Base-by-base conservation (phyloP, 2,888 invertebrate species). In the Orthonychiurus folsomi region DNA sequence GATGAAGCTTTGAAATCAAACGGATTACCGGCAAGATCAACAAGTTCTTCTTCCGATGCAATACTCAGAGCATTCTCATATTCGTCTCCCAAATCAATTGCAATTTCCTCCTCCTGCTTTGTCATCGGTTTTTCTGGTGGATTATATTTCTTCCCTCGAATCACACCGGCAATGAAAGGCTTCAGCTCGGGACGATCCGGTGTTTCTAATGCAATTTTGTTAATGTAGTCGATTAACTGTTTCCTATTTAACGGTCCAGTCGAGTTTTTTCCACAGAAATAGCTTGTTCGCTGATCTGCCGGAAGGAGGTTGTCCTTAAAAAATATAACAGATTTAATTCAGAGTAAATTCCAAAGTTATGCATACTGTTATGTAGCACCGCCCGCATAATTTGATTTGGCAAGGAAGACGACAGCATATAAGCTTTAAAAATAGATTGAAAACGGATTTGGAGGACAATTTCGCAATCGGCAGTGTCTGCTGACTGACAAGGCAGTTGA, bases 181-280 rank as follows among this genome's bases (percentile, higher is more conserved):
- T 96, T 93, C 64, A 87, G 81, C 79, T 99, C 97, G 2, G 96
- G 96, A 83, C 88, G 85, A 80, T 99, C 99, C 58, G 96, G 95
- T 63, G 97, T 94, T 79, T 94, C 94, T 73, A 93, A 81, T n/a
- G 97, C 97, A 78, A 95, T 92, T 79, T 95, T 95, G 79, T 97
- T 96, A 75, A 96, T 91, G 80, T 93, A 94, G 77, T 94, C 92
- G 76, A 96, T 89, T 60, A 96, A 82, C 78, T 93, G 89, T 80
- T 95, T 93, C 64, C 97, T 85, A 80, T 95, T 89, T 74, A 95
- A 83, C 20, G 96, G 95, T 53, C 99, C 99, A 24, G 99, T 99
- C 21, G 97, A 86, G 75, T 85, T 85, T 80, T 99, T 99, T 73
- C 86, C 87, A 76, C 97, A 99, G 77, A 93, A 93, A 78, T 99